Evolutionary conservation across 2,888 invertebrate genomes (phyloP).

Genomic region (Lamproptera curius): DNA sequence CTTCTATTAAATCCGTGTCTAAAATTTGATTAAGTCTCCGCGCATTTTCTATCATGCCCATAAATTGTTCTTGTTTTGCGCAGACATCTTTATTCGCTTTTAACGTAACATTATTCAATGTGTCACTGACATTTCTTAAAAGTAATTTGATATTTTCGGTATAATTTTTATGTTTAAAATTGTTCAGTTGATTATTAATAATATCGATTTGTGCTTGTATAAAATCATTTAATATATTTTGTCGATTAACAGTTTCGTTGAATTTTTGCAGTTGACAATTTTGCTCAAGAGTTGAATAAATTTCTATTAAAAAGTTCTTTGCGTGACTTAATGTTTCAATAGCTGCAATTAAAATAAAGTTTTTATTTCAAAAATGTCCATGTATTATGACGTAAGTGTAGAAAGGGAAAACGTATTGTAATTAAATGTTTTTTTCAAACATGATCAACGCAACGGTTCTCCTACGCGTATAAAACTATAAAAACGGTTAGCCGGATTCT

Average conservation of each 20-base stretch:
- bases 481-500: too few relatives aligned
- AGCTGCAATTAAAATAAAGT: slow-evolving; percentile 10
- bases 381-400: too few relatives aligned
- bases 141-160: not conserved
- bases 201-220: slow-evolving; percentile 14
- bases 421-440: too few relatives aligned
- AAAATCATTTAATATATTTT: slow-evolving; percentile 11
- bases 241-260: slow-evolving; percentile 1
- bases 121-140: slow-evolving; percentile 4
- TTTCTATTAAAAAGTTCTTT: slow-evolving; percentile 9
- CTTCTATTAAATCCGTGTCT: slow-evolving; percentile 8
- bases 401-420: too few relatives aligned
- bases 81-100: slow-evolving; percentile 14
- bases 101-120: slow-evolving; percentile 12
- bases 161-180: not conserved
- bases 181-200: slow-evolving; percentile 4
- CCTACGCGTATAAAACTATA: too few relatives aligned
- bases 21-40: slow-evolving; percentile 13
- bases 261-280: slow-evolving; percentile 9
- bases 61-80: slow-evolving; percentile 6
- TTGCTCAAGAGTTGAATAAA: slow-evolving; percentile 7
- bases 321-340: slow-evolving; percentile 3
- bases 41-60: slow-evolving; percentile 3
- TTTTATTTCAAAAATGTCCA: too few relatives aligned
- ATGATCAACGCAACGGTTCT: too few relatives aligned